Conservation (phyloP, 2,797 vertebrate species). For the Enteromius radiatus region DNA sequence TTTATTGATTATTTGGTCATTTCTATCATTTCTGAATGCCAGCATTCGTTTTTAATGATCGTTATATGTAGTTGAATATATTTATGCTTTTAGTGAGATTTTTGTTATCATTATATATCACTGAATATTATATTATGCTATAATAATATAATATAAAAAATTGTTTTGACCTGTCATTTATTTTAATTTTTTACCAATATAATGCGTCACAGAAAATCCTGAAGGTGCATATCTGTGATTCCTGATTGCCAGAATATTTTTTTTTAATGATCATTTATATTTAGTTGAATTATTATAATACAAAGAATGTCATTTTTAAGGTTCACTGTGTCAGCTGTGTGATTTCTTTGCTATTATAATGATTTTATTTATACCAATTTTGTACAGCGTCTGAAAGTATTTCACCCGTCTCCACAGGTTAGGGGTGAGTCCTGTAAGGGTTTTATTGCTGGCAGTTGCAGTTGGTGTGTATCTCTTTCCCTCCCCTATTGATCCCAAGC, state of each 20-base stretch:
- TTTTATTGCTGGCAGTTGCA: slow-evolving; percentile 56
- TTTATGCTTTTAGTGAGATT: neutral
- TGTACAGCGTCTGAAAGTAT: neutral
- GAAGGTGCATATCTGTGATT: neutral
- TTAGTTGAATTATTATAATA: neutral
- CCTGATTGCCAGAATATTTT: neutral
- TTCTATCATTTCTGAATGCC: neutral
- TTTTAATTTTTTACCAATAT: neutral
- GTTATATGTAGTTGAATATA: neutral
- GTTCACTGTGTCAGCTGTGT: neutral
- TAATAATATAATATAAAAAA: neutral
- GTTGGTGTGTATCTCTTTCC: slow-evolving; percentile 75
- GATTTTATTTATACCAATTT: neutral
- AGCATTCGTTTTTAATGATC: neutral
- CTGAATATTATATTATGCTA: neutral
- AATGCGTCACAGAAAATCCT: too few species aligned
- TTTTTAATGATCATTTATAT: neutral
- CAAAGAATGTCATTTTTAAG: too few species aligned
- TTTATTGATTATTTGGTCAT: neutral
- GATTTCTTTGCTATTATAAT: neutral
- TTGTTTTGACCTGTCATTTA: neutral
- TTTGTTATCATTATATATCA: neutral
- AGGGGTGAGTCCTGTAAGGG: slow-evolving; percentile 34
- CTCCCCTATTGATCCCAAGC: slow-evolving; percentile 76
- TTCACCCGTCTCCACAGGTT: slow-evolving; percentile 60